Evolutionary conservation across 1,140 invertebrate species (phyloP).

Genomic region (Ceratosolen solmsi): DNA sequence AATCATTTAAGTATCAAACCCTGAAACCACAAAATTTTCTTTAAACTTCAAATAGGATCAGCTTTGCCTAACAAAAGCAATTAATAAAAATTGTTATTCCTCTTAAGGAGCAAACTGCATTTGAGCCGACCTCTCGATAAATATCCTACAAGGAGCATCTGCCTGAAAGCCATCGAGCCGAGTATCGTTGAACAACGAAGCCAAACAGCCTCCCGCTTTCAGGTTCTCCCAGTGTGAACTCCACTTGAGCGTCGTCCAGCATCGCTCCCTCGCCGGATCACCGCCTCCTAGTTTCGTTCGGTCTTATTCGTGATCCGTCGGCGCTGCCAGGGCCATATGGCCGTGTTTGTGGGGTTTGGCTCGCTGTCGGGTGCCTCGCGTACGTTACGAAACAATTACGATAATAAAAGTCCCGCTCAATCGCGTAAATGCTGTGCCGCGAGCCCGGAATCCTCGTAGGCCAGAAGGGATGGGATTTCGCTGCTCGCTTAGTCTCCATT

Average conservation of each 20-base stretch:
- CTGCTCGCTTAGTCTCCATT: background rate
- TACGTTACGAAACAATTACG: slow-evolving; percentile 69
- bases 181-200: background rate
- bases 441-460: background rate
- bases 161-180: background rate
- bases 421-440: slow-evolving; percentile 49
- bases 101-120: background rate
- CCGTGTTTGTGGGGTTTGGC: slow-evolving; percentile 54
- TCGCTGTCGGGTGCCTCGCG: slow-evolving; percentile 48
- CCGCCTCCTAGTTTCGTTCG: background rate
- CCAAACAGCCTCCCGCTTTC: slow-evolving; percentile 12
- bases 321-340: slow-evolving; percentile 59
- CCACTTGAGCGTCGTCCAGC: background rate
- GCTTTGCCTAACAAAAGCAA: too few species aligned
- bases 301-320: slow-evolving; percentile 10
- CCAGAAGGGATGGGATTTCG: slow-evolving; percentile 37
- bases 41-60: too few species aligned
- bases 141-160: background rate
- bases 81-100: background rate
- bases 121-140: too few species aligned
- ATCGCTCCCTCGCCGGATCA: background rate
- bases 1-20: too few species aligned
- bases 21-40: too few species aligned
- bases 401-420: slow-evolving; percentile 58
- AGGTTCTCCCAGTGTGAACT: slow-evolving; percentile 9